A percentile compares a stretch with the other conserved stretches of the same genome.
phyloP scores from a whole-genome alignment of 2,113 vertebrate genomes.

The Rhabdomys dilectus region DNA sequence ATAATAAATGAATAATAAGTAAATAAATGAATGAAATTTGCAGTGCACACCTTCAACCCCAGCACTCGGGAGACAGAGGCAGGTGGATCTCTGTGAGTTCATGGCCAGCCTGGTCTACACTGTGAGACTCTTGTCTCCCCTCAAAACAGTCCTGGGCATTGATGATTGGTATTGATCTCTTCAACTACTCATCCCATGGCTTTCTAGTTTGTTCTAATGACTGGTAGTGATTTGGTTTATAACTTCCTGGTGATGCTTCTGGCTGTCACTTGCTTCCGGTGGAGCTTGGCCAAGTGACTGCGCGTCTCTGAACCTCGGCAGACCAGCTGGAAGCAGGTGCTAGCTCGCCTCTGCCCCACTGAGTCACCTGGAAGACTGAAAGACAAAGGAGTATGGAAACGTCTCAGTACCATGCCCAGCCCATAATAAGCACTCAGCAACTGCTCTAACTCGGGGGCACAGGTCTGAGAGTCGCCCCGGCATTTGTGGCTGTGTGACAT shows the following conservation, averaged over 20 bases:
- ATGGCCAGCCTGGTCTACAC: not conserved
- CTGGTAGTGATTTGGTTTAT: not conserved
- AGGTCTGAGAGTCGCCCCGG: slow-evolving; percentile 2
- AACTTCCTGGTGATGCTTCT: not conserved
- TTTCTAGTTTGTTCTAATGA: not conserved
- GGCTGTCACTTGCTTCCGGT: not conserved
- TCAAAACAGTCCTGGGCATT: not conserved
- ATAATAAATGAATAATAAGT: not conserved
- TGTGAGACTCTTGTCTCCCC: not conserved
- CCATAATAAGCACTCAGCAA: not conserved
- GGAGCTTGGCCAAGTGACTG: not conserved
- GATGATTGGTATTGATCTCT: not conserved
- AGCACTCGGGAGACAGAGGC: not conserved
- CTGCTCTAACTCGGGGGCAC: not conserved
- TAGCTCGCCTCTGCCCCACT: not conserved
- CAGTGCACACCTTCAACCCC: not conserved
- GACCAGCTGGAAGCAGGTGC: not conserved
- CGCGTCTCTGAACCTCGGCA: not conserved
- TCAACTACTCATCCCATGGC: not conserved
- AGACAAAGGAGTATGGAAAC: not conserved
- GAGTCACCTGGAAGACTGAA: slow-evolving; percentile 20
- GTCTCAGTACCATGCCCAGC: not conserved
- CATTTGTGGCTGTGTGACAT: slow-evolving; percentile 51
- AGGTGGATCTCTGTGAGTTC: not conserved
- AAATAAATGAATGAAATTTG: not conserved